phyloP scores from a whole-genome alignment of 2,113 vertebrate genomes.

The Miniopterus natalensis region DNA sequence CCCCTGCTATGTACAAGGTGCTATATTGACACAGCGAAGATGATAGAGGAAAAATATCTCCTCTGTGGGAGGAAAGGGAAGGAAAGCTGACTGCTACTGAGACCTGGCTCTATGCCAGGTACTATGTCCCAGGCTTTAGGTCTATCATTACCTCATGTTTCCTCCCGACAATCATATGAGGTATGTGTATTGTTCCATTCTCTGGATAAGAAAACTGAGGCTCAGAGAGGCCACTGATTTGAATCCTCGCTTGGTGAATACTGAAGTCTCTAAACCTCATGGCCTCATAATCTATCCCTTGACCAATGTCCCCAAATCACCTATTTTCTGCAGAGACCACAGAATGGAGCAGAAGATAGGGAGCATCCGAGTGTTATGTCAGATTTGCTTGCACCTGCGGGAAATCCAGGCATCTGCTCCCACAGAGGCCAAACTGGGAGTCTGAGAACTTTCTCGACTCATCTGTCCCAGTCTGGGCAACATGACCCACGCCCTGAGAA shows the following conservation, averaged over 20 bases:
- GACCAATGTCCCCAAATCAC: neutral
- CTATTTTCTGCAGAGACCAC: neutral
- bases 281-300: neutral
- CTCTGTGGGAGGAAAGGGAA: neutral
- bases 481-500: neutral
- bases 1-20: neutral
- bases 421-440: neutral
- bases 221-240: neutral
- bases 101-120: neutral
- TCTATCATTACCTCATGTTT: neutral
- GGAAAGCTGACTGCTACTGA: neutral
- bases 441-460: neutral
- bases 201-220: conserved; percentile 2
- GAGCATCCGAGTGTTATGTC: neutral
- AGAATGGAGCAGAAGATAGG: neutral
- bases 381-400: neutral
- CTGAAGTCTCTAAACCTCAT: neutral
- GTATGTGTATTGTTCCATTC: neutral
- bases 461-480: neutral
- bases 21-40: neutral
- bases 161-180: neutral
- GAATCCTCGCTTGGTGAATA: neutral
- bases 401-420: neutral
- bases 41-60: neutral
- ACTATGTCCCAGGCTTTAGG: neutral